Conservation (phyloP, 2,797 vertebrate genomes). For the Gymnocypris eckloni region DNA sequence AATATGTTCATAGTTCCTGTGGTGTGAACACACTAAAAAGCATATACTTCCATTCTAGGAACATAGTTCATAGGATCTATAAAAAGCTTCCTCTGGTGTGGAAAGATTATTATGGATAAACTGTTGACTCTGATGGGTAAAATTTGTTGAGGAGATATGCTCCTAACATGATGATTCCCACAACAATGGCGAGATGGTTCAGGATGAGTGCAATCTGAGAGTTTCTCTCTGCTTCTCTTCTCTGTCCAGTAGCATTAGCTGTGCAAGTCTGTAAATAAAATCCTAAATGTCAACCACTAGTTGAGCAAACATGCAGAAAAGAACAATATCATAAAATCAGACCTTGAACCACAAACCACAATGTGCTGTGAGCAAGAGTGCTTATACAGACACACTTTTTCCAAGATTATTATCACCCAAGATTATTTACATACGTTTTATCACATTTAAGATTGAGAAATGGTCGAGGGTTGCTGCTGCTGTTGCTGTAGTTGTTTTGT, state of each 20-base stretch:
- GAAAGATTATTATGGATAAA: neutral
- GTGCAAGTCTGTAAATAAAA: neutral
- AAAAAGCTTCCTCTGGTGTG: neutral
- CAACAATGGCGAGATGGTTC: neutral
- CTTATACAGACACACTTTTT: neutral
- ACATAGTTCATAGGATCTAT: no score
- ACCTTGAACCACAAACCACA: neutral
- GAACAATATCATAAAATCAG: neutral
- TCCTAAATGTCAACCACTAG: neutral
- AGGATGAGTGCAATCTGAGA: neutral
- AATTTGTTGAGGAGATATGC: rapidly evolving
- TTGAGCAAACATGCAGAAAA: neutral
- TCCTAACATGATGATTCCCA: rapidly evolving
- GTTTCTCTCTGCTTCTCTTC: neutral
- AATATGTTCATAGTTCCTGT: no score
- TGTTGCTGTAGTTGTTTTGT: no score
- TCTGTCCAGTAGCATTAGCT: neutral
- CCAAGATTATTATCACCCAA: neutral
- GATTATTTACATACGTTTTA: no score
- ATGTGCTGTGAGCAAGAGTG: neutral
- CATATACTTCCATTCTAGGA: no score
- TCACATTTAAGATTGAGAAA: neutral
- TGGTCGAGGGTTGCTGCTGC: no score
- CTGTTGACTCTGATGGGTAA: neutral
- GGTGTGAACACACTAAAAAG: no score